Evolutionary conservation across 2,888 invertebrate genomes (phyloP).

Genomic region (Perdita meconis): DNA sequence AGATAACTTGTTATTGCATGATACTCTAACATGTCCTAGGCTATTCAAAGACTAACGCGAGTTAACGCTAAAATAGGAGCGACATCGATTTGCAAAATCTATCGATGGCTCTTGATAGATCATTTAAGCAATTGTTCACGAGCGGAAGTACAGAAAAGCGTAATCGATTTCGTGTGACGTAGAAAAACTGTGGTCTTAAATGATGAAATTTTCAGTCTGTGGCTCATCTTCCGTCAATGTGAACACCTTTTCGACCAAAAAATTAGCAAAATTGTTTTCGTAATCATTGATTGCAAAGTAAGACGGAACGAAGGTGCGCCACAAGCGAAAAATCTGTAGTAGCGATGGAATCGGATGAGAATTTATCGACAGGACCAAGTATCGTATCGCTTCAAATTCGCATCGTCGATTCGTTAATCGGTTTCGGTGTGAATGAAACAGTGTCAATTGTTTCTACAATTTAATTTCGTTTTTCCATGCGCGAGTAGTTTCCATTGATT

Average conservation of each 20-base stretch:
- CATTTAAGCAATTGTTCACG: conserved; percentile 28
- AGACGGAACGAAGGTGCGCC: background rate
- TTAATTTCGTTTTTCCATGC: background rate
- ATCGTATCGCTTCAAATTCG: conserved; percentile 18
- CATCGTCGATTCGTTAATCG: conserved; percentile 1
- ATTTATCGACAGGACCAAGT: conserved; percentile 41
- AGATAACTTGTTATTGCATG: conserved; percentile 52
- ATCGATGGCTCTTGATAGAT: conserved; percentile 31
- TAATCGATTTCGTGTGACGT: conserved; percentile 28
- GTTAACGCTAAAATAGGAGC: conserved; percentile 17
- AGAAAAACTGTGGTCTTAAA: conserved; percentile 8
- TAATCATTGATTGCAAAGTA: background rate
- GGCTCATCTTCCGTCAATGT: background rate
- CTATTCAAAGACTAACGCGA: background rate
- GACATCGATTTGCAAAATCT: conserved; percentile 24
- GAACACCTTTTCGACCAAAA: background rate
- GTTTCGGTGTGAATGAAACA: background rate
- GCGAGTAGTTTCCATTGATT: background rate
- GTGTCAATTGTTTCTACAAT: background rate
- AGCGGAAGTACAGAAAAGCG: conserved; percentile 5
- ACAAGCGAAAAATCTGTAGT: background rate
- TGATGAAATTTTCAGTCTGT: conserved; percentile 10
- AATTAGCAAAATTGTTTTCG: background rate
- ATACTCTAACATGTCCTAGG: conserved; percentile 36
- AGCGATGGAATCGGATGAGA: conserved; percentile 6